A percentile compares a stretch with the other conserved stretches of the same genome.
phyloP scores from a whole-genome alignment of 2,888 invertebrate species.

The Malacosoma neustria region DNA sequence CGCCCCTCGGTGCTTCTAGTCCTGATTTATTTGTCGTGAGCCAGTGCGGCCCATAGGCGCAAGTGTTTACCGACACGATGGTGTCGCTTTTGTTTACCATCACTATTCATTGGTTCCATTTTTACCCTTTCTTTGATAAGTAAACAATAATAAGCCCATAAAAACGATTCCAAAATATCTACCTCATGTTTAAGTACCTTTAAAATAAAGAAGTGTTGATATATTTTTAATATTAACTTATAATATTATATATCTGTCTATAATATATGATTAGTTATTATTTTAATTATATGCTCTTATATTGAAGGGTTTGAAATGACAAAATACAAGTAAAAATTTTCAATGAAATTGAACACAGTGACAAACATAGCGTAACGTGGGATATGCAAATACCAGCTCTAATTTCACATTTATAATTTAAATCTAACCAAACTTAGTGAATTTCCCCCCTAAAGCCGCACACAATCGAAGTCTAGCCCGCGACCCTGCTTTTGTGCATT shows the following conservation, averaged over 20 bases:
- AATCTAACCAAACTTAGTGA: conserved; percentile 67
- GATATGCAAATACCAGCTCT: conserved; percentile 67
- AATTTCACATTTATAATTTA: conserved; percentile 67
- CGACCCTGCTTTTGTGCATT: conserved; percentile 54
- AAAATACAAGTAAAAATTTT: too few species aligned
- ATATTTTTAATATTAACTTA: conserved; percentile 13
- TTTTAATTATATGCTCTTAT: too few species aligned
- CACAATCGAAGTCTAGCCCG: conserved; percentile 62
- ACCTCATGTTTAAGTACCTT: too few species aligned
- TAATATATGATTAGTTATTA: too few species aligned
- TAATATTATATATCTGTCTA: too few species aligned
- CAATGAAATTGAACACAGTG: too few species aligned
- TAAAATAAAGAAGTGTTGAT: too few species aligned
- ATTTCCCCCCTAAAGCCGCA: conserved; percentile 59
- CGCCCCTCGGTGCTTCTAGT: conserved; percentile 28
- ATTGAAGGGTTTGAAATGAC: too few species aligned
- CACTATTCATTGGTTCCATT: too few species aligned
- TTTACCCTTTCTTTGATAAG: too few species aligned
- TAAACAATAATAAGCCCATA: too few species aligned
- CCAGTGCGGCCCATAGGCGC: conserved; percentile 11
- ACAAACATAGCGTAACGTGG: conserved; percentile 56
- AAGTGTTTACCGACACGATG: conserved; percentile 11
- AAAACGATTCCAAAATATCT: too few species aligned
- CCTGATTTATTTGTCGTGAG: conserved; percentile 48
- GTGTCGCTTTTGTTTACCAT: conserved; percentile 16